These are phyloP conservation scores for Drosophila hydei DNA, from an alignment of 1,140 invertebrate species.

Conservation along the genomic window DNA sequence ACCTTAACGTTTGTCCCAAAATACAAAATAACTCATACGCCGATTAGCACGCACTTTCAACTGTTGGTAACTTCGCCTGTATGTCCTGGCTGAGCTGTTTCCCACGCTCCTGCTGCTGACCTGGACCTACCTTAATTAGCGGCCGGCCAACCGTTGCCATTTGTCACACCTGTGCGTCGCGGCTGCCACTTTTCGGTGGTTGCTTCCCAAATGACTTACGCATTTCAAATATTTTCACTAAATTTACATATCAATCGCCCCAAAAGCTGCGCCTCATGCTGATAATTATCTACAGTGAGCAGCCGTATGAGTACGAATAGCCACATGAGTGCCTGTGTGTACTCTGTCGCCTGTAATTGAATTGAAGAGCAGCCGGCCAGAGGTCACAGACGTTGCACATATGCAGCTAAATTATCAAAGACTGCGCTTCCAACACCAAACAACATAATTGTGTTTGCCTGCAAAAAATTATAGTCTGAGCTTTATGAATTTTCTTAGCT, in stretches of 20 bases:
- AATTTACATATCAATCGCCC: conserved; percentile 76
- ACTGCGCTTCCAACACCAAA: conserved; percentile 35
- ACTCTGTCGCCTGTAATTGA: conserved; percentile 58
- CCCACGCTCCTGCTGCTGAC: conserved; percentile 61
- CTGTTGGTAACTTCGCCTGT: conserved; percentile 13
- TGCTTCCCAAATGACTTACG: conserved; percentile 59
- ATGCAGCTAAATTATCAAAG: conserved; percentile 31
- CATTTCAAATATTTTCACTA: conserved; percentile 62
- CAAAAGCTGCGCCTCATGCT: conserved; percentile 64
- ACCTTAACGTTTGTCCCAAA: conserved; percentile 24
- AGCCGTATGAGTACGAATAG: conserved; percentile 1
- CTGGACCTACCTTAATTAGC: conserved; percentile 63
- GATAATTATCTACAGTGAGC: conserved; percentile 64
- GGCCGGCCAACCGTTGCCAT: conserved; percentile 57
- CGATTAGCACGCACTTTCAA: conserved; percentile 14
- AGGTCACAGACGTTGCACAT: conserved; percentile 75
- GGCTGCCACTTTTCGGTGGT: conserved; percentile 42
- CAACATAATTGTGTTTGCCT: conserved; percentile 14
- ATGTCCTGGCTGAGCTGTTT: conserved; percentile 33
- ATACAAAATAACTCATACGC: conserved; percentile 45
- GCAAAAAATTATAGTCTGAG: too few relatives aligned
- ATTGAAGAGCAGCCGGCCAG: conserved; percentile 70
- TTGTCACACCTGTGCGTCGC: conserved; percentile 57
- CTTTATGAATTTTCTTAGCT: too few relatives aligned
- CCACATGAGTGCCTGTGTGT: conserved; percentile 7